Evolutionary conservation across 1,140 invertebrate species (phyloP), one percentile per base, ranked within the genome.

Genomic region (Choristoneura fumiferana): DNA sequence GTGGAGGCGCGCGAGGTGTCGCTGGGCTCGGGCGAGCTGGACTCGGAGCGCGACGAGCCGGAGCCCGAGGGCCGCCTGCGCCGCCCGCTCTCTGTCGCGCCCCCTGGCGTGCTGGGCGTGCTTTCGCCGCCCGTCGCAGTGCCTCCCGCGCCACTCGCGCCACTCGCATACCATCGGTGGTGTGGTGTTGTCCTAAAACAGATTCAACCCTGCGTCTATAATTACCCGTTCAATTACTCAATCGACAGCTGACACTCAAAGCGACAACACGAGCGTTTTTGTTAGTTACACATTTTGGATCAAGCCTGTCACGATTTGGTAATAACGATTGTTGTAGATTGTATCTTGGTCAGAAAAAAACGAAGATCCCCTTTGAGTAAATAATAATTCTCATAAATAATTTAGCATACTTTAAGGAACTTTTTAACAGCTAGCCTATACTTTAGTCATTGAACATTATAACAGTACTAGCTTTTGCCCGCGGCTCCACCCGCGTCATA

Each of bases 1-100:
- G 81, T 87, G 56, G 84, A 83, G 43, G 84, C 82, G 18, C 82
- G 81, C 62, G 81, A 84, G 36, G 81, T 84, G 65, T 86, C 80
- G 69, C 81, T 85, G 52, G 78, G 80, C 68, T 84, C 84, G 1
- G 82, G 79, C 49, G 82, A 84, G 62, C 71, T 79, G 59, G 84
- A 80, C 63, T 86, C 78, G 40, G 80, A 82, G 62, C 78, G 77
- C 67, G 78, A 86, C 45, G 78, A 86, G 65, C 70, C 83, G 15
- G 81, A 86, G 62, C 78, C 83, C 14, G 82, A 85, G 57, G 69
- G 71, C 34, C 79, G 74, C 40, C 77, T 76, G 53, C 79, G 78
- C 62, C 75, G 75, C 10, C 70, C 74, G 52, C 69, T 63, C 58
- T 81, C 80, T 13, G 67, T 78, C 33, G 77, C 83, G 58, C 79